Percentiles rank a stretch among this genome's conserved stretches.
These are phyloP conservation scores for Onychomys leucogaster DNA, from an alignment of 2,797 vertebrate species.

Conservation along the genomic window DNA sequence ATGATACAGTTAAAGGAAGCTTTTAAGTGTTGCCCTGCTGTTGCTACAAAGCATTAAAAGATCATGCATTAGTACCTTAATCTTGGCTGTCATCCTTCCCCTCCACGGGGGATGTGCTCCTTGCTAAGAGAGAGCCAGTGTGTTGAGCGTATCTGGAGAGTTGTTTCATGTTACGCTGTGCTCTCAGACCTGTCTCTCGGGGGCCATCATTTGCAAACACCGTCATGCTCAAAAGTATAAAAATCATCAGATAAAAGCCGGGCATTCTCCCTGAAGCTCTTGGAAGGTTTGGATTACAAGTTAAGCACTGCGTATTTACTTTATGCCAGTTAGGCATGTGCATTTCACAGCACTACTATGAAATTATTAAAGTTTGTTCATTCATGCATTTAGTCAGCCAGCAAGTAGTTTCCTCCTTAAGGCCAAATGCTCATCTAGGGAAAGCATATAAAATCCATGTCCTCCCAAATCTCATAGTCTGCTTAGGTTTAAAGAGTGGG, in stretches of 20 bases:
- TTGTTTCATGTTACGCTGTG: neutral
- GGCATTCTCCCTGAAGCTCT: neutral
- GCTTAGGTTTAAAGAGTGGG: neutral
- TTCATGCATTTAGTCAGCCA: neutral
- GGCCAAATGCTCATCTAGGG: neutral
- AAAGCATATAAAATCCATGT: neutral
- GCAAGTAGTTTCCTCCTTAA: neutral
- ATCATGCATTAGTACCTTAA: neutral
- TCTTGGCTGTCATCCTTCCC: neutral
- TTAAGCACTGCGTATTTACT: neutral
- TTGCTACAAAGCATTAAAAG: constrained; percentile 17
- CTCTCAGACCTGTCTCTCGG: neutral
- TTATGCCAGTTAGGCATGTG: neutral
- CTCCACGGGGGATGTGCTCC: neutral
- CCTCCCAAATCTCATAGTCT: neutral
- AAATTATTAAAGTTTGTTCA: neutral
- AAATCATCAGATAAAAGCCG: neutral
- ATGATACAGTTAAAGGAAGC: neutral
- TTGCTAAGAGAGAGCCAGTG: neutral
- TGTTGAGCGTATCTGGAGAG: neutral
- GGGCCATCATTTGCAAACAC: constrained; percentile 49
- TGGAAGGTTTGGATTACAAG: neutral
- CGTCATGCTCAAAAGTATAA: neutral
- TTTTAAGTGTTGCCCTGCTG: neutral
- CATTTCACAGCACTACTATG: neutral